Conservation (phyloP, 2,888 invertebrate genomes). For the Clistopyga incitator region DNA sequence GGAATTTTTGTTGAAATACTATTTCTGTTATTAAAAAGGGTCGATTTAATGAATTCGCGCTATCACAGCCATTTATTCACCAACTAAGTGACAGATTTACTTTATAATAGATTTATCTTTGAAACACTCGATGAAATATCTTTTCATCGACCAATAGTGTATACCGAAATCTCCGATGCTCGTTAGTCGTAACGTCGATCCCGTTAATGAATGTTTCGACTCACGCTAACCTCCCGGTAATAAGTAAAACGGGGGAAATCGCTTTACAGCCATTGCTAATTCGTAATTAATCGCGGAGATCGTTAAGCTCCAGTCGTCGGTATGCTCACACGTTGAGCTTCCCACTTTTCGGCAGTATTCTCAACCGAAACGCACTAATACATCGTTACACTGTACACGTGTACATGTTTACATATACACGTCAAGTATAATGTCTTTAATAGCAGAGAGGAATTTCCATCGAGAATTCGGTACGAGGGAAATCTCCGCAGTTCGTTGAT, state of each 20-base stretch:
- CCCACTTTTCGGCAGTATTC: constrained; percentile 40
- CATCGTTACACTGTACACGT: constrained; percentile 12
- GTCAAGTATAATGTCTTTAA: constrained; percentile 27
- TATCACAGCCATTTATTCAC: too few species aligned
- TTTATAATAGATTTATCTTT: too few species aligned
- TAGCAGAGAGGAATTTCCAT: constrained; percentile 49
- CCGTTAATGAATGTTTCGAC: constrained; percentile 43
- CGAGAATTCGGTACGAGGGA: constrained; percentile 45
- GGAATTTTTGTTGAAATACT: background rate
- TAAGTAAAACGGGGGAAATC: constrained; percentile 51
- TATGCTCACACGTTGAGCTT: constrained; percentile 29
- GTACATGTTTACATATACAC: background rate
- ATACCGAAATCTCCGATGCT: constrained; percentile 29
- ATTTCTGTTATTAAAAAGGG: background rate
- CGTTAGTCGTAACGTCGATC: constrained; percentile 20
- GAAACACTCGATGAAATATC: background rate
- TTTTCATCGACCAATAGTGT: constrained; percentile 24
- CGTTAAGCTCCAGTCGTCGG: constrained; percentile 55
- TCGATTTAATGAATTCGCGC: background rate
- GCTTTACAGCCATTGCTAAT: constrained; percentile 51
- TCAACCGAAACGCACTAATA: background rate
- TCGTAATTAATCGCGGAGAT: constrained; percentile 64
- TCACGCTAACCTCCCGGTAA: constrained; percentile 24
- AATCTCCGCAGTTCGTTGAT: constrained; percentile 21
- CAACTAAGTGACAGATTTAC: too few species aligned